Percentiles rank a stretch among this genome's conserved stretches.
Evolutionary conservation across 2,888 invertebrate genomes (phyloP).

Genomic region (Eupeodes latifasciatus): DNA sequence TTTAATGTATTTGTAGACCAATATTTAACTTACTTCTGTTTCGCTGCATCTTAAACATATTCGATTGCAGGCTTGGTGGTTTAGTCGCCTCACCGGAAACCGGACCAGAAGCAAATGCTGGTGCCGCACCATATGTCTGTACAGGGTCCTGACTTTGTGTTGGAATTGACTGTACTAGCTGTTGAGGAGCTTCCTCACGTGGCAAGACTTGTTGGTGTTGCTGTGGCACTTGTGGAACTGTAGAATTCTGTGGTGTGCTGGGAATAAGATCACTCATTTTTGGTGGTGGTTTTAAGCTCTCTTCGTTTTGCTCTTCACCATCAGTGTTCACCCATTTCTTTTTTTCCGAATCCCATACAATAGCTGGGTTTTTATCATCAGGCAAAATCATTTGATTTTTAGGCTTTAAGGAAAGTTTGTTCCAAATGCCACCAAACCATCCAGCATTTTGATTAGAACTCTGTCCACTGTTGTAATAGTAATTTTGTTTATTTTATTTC

Average conservation of each 20-base stretch:
- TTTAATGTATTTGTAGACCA: too few relatives aligned
- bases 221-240: conserved; percentile 47
- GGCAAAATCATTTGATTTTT: conserved; percentile 98
- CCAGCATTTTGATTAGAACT: conserved; percentile 84
- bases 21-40: conserved; percentile 87
- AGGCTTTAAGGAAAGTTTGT: conserved; percentile 91
- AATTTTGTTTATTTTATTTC: not conserved
- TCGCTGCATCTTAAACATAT: conserved; percentile 92
- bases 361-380: conserved; percentile 96
- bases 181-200: conserved; percentile 39
- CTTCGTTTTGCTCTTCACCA: conserved; percentile 87
- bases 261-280: conserved; percentile 86
- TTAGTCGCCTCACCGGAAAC: conserved; percentile 76
- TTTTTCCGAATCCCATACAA: conserved; percentile 95
- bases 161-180: conserved; percentile 51
- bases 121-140: conserved; percentile 55
- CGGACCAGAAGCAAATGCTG: conserved; percentile 40
- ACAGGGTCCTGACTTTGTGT: conserved; percentile 56
- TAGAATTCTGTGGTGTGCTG: conserved; percentile 49
- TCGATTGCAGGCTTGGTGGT: conserved; percentile 85
- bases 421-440: conserved; percentile 95
- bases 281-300: conserved; percentile 88
- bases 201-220: conserved; percentile 49
- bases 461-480: conserved; percentile 75
- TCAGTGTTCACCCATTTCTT: conserved; percentile 95